Evolutionary conservation across 2,797 vertebrate genomes (phyloP), one percentile per base, ranked within the genome.

Genomic region (Anas flavirostris): DNA sequence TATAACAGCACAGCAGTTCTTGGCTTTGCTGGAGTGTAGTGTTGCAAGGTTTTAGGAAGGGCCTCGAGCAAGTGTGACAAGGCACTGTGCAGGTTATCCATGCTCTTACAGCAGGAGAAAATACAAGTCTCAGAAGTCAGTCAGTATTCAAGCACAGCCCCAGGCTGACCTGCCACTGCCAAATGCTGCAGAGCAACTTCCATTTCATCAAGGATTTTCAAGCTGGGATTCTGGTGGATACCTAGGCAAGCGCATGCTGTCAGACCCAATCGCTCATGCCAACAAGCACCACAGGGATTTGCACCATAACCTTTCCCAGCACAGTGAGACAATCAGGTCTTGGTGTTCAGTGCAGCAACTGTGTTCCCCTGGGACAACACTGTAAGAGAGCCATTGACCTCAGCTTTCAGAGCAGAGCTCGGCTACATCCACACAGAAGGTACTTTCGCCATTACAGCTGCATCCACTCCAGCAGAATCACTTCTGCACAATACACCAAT

Each of bases 181-280:
- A 39, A 55, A 31, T 2, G 4, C 83, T n/a, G 84, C 52, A 7
- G 72, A 93, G 76, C 80, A 6, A 41, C 60, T 48, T 75, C 91
- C 13, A 0, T 60, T 87, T 86, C 93, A 59, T 7, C 46, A 10
- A 55, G 3, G 48, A 46, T 89, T 74, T 69, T 75, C 60, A 80
- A n/a, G 91, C 53, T 16, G 4, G 44, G 19, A 63, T 85, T 5
- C 82, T 56, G 55, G 82, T 19, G 82, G 56, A 18, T 67, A 95
- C 89, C 89, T 92, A 33, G 79, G 87, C 91, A 82, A 94, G 52
- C 0, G 18, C 60, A 21, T 1, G 13, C 95, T 96, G 96, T 96
- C 96, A 94, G 87, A 92, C 17, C 67, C 28, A 1, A 95, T 95
- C 28, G 70, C 94, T 96, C 82, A 89, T 5, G 8, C n/a, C 94